phyloP scores from a whole-genome alignment of 2,113 vertebrate species.

The Poeciliopsis occidentalis region DNA sequence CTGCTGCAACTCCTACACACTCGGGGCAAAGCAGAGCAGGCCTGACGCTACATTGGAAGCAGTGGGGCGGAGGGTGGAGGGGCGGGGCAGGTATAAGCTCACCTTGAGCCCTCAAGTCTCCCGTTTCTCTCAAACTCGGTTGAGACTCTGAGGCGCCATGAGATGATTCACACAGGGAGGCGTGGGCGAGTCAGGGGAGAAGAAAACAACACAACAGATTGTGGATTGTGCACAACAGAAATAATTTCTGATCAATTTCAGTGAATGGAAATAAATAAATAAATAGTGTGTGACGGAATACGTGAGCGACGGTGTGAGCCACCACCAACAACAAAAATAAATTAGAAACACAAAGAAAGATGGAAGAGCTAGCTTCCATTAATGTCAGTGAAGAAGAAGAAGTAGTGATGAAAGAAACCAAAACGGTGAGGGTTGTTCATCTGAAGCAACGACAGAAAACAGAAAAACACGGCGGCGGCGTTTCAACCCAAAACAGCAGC shows the following conservation, averaged over 20 bases:
- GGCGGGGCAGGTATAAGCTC: slow-evolving; percentile 77
- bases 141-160: slow-evolving; percentile 85
- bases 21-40: background rate
- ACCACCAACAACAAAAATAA: slow-evolving; percentile 17
- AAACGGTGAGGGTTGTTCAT: slow-evolving; percentile 17
- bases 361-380: slow-evolving; percentile 32
- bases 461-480: background rate
- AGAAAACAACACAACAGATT: slow-evolving; percentile 43
- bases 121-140: slow-evolving; percentile 99
- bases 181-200: slow-evolving; percentile 3
- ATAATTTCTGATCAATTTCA: slow-evolving; percentile 62
- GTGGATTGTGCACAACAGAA: slow-evolving; percentile 64
- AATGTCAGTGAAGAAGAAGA: slow-evolving; percentile 4
- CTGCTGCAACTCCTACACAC: slow-evolving; percentile 8
- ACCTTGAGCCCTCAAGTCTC: slow-evolving; percentile 99
- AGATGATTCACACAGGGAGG: slow-evolving; percentile 42
- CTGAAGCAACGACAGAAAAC: slow-evolving; percentile 15
- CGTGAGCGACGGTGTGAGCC: slow-evolving; percentile 42
- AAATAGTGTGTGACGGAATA: background rate
- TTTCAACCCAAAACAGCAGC: slow-evolving; percentile 16
- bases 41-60: background rate
- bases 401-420: slow-evolving; percentile 6
- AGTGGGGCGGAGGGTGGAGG: slow-evolving; percentile 10
- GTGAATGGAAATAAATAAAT: slow-evolving; percentile 15
- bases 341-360: slow-evolving; percentile 3